phyloP scores from a whole-genome alignment of 2,888 invertebrate genomes.

The Digitonthophagus gazella region DNA sequence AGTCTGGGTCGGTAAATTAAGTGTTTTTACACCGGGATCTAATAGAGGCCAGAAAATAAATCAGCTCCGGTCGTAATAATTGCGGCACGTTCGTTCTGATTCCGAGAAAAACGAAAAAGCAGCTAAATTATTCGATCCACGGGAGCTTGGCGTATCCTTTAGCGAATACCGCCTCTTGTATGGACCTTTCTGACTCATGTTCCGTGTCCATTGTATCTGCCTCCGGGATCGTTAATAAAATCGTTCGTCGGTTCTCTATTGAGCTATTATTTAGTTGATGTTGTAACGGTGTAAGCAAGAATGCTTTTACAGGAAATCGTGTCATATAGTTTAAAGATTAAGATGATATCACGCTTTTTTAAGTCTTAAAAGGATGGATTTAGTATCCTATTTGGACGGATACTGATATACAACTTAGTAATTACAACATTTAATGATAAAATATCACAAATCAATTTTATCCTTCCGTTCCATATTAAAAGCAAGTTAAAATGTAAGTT shows the following conservation, averaged over 20 bases:
- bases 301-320: background rate
- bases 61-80: slow-evolving; percentile 2
- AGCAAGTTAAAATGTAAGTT: background rate
- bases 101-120: slow-evolving; percentile 4
- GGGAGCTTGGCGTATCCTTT: slow-evolving; percentile 2
- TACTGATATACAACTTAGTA: too few relatives aligned
- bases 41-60: slow-evolving; percentile 1
- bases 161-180: background rate
- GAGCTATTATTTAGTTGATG: background rate
- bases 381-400: too few relatives aligned
- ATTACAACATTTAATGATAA: background rate
- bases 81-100: background rate
- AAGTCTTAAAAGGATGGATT: too few relatives aligned
- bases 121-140: background rate
- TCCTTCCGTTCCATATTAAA: background rate
- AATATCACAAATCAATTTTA: background rate
- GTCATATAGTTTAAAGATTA: background rate
- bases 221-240: background rate
- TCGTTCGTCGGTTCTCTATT: background rate
- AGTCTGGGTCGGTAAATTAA: background rate
- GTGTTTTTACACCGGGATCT: background rate
- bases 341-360: too few relatives aligned
- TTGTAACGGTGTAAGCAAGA: background rate
- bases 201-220: background rate
- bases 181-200: background rate